A percentile compares a stretch with the other conserved stretches of the same genome.
These are phyloP conservation scores for Crioceris asparagi DNA, from an alignment of 2,888 invertebrate species.

Conservation along the genomic window DNA sequence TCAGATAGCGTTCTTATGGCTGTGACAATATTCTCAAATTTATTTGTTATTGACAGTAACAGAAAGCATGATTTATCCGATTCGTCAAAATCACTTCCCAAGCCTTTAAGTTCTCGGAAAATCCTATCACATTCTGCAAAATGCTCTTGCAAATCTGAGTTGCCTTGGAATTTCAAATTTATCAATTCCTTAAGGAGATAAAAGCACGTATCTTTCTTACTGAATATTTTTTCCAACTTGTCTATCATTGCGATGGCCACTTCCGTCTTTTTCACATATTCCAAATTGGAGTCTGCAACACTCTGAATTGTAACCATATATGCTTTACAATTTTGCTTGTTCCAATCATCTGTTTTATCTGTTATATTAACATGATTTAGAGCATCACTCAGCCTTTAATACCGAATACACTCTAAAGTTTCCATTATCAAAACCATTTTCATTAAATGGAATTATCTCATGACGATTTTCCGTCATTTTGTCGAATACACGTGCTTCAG, in stretches of 20 bases:
- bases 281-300: no score
- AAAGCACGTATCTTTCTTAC: slow-evolving; percentile 11
- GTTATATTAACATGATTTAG: slow-evolving; percentile 5
- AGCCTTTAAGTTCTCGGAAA: slow-evolving; percentile 13
- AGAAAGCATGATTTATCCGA: slow-evolving; percentile 9
- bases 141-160: no score
- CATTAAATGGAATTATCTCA: slow-evolving; percentile 12
- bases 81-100: no score
- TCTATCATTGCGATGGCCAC: slow-evolving; percentile 12
- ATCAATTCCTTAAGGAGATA: slow-evolving; percentile 8
- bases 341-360: slow-evolving; percentile 8
- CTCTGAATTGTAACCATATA: slow-evolving; percentile 13
- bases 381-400: slow-evolving; percentile 8
- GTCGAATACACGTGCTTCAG: no score
- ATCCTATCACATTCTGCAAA: slow-evolving; percentile 14
- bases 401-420: slow-evolving; percentile 12
- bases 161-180: slow-evolving; percentile 7
- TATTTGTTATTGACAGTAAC: slow-evolving; percentile 14
- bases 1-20: slow-evolving; percentile 14
- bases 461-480: slow-evolving; percentile 3
- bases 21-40: slow-evolving; percentile 16
- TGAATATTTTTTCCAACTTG: slow-evolving; percentile 13
- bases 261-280: slow-evolving; percentile 14
- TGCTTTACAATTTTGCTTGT: slow-evolving; percentile 13
- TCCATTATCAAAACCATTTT: slow-evolving; percentile 15